Evolutionary conservation across 2,888 invertebrate genomes (phyloP).

Genomic region (Alentia gelatinosa): DNA sequence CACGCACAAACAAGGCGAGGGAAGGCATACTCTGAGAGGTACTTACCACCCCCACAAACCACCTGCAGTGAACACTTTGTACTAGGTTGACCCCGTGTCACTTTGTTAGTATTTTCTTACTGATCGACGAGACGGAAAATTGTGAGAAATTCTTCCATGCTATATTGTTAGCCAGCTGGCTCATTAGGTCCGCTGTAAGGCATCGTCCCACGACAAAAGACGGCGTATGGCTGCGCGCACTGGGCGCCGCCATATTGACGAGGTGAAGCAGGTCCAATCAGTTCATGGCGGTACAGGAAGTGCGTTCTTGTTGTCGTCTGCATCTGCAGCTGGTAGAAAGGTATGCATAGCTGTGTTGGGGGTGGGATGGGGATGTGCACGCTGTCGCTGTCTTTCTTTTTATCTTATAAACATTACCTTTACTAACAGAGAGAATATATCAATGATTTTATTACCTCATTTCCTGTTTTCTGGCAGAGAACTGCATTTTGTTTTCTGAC

Average conservation of each 20-base stretch:
- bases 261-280: background rate
- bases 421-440: background rate
- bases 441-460: background rate
- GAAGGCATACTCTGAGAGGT: no score
- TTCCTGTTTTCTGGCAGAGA: background rate
- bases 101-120: constrained; percentile 14
- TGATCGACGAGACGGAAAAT: constrained; percentile 28
- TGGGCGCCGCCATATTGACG: constrained; percentile 12
- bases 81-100: background rate
- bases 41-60: background rate
- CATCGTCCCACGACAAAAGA: background rate
- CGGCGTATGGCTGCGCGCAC: background rate
- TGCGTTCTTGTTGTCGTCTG: constrained; percentile 1
- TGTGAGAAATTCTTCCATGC: background rate
- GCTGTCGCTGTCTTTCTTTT: no score
- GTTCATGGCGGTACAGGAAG: background rate
- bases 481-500: no score
- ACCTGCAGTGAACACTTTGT: background rate
- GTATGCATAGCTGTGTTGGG: background rate
- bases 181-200: background rate
- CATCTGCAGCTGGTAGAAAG: background rate
- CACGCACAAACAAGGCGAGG: no score
- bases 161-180: background rate
- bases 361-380: no score
- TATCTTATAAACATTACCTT: background rate